phyloP scores from a whole-genome alignment of 1,140 invertebrate genomes.

The Venustaconcha ellipsiformis region DNA sequence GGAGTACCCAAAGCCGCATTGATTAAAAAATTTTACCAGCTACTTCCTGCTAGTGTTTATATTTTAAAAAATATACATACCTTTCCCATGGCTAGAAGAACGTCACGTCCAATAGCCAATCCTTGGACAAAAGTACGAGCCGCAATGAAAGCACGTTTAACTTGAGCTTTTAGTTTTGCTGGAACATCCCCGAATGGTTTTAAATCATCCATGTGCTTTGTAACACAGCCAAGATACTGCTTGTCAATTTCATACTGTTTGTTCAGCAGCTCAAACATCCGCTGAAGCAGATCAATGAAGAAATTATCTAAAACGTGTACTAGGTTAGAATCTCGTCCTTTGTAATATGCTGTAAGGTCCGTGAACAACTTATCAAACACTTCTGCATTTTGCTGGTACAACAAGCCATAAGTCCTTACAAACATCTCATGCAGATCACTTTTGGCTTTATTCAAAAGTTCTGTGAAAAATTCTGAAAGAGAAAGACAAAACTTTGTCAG shows the following conservation, averaged over 20 bases:
- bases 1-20: no score
- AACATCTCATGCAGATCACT: conserved; percentile 94
- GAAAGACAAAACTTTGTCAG: conserved; percentile 28
- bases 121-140: conserved; percentile 93
- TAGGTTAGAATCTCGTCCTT: conserved; percentile 79
- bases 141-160: conserved; percentile 93
- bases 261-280: conserved; percentile 95
- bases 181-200: conserved; percentile 96
- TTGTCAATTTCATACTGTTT: conserved; percentile 89
- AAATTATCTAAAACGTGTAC: conserved; percentile 90
- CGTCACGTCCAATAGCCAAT: conserved; percentile 83
- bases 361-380: conserved; percentile 93
- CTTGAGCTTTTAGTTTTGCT: conserved; percentile 86
- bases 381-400: conserved; percentile 93
- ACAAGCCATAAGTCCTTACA: conserved; percentile 91
- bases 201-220: conserved; percentile 90
- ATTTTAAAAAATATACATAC: conserved; percentile 71
- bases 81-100: conserved; percentile 84
- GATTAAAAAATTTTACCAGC: no score
- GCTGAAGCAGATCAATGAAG: conserved; percentile 92
- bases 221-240: conserved; percentile 87
- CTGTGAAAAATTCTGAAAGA: conserved; percentile 85
- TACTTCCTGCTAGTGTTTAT: no score
- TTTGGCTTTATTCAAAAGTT: conserved; percentile 85
- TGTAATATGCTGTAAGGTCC: conserved; percentile 91